These are phyloP conservation scores for Megastigmus dorsalis DNA, from an alignment of 2,888 invertebrate genomes.

Conservation along the genomic window DNA sequence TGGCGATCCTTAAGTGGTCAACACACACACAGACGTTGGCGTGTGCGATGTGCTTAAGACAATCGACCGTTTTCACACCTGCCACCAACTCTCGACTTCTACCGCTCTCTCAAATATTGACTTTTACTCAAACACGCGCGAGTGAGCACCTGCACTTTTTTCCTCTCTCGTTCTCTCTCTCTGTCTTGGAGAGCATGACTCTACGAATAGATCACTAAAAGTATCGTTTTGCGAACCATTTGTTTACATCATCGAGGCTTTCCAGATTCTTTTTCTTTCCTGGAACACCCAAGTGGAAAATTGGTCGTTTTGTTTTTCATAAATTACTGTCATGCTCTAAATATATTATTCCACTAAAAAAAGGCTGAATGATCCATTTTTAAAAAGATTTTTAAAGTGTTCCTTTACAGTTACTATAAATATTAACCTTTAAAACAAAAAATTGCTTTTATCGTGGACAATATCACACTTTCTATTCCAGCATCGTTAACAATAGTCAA, in stretches of 20 bases:
- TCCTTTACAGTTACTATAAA: too few species aligned
- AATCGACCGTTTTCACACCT: conserved; percentile 65
- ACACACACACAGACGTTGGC: conserved; percentile 36
- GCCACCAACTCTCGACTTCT: too few species aligned
- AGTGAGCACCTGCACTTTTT: conserved; percentile 62
- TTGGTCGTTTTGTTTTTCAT: background rate
- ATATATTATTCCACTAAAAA: too few species aligned
- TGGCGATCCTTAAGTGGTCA: conserved; percentile 15
- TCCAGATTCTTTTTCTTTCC: background rate
- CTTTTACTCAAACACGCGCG: conserved; percentile 43
- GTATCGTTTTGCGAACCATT: conserved; percentile 37
- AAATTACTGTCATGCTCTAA: background rate
- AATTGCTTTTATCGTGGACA: too few species aligned
- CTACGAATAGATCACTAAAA: conserved; percentile 37
- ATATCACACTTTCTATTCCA: too few species aligned
- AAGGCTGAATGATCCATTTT: too few species aligned
- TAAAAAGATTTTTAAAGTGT: too few species aligned
- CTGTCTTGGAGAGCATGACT: conserved; percentile 64
- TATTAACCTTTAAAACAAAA: too few species aligned
- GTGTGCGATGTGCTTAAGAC: conserved; percentile 54
- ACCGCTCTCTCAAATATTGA: conserved; percentile 67
- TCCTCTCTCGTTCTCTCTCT: too few species aligned
- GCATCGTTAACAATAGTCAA: too few species aligned
- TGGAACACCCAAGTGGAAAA: conserved; percentile 37
- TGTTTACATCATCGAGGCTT: background rate